phyloP scores from a whole-genome alignment of 1,140 invertebrate genomes.

The Papilio polyxenes region DNA sequence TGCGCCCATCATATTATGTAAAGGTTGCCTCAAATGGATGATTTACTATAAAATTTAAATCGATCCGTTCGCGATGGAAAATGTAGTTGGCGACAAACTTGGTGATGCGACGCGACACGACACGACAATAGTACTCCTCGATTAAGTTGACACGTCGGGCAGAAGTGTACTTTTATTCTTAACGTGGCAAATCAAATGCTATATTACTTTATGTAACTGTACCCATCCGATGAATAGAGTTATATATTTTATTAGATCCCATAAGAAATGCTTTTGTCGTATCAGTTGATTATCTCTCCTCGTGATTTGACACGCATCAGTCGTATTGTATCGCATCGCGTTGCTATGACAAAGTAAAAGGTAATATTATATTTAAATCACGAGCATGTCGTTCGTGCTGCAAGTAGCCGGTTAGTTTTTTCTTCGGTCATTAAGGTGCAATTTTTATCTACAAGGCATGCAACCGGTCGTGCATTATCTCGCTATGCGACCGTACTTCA shows the following conservation, averaged over 20 bases:
- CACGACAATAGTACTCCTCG: too few species aligned
- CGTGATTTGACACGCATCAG: not conserved
- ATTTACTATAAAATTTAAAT: constrained; percentile 9
- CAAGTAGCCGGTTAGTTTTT: constrained; percentile 44
- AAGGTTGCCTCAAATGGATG: constrained; percentile 29
- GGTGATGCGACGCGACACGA: not conserved
- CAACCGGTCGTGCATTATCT: constrained; percentile 42
- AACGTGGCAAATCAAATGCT: too few species aligned
- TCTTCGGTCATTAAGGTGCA: constrained; percentile 46
- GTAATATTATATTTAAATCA: constrained; percentile 43
- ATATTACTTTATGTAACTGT: too few species aligned
- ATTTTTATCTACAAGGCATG: constrained; percentile 45
- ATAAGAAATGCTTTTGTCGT: not conserved
- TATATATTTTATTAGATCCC: too few species aligned
- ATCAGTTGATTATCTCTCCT: not conserved
- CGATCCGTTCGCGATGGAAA: not conserved
- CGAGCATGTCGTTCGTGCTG: constrained; percentile 41
- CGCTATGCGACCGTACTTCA: constrained; percentile 5
- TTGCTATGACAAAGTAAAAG: constrained; percentile 11
- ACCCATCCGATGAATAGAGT: too few species aligned
- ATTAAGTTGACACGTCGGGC: too few species aligned
- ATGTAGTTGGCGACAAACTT: constrained; percentile 3
- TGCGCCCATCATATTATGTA: not conserved
- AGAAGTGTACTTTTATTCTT: too few species aligned
- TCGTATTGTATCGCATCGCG: not conserved